phyloP scores from a whole-genome alignment of 1,140 invertebrate genomes.

The Galleria mellonella region DNA sequence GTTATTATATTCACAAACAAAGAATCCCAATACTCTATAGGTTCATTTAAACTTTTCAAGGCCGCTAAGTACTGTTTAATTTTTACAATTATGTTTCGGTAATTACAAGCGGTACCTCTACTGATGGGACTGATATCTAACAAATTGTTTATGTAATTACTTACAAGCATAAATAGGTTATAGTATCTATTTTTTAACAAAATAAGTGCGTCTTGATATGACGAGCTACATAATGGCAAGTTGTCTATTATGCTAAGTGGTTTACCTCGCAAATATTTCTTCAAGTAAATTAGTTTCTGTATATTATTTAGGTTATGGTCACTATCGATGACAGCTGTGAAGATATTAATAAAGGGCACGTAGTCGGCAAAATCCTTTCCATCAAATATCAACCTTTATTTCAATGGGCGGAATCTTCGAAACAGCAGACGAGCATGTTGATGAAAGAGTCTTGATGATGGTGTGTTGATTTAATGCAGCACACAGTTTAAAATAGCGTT shows the following conservation, averaged over 20 bases:
- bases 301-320: background rate
- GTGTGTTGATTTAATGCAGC: no score
- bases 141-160: background rate
- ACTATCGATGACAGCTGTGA: conserved; percentile 1
- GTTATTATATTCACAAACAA: background rate
- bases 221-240: background rate
- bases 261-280: conserved; percentile 3
- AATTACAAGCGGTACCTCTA: background rate
- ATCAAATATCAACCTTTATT: background rate
- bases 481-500: no score
- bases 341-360: conserved; percentile 6
- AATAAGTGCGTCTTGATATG: background rate
- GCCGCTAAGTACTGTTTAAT: background rate
- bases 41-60: conserved; percentile 1
- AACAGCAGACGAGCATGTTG: no score
- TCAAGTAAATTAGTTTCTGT: conserved; percentile 3
- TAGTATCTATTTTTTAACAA: conserved; percentile 1
- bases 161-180: background rate
- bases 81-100: background rate
- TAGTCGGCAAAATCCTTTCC: conserved; percentile 3
- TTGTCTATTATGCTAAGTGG: conserved; percentile 2
- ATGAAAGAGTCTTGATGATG: no score
- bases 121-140: background rate
- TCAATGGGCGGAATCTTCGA: no score
- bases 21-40: conserved; percentile 3